phyloP scores from a whole-genome alignment of 2,113 vertebrate species.

The Coptodon rendalli region DNA sequence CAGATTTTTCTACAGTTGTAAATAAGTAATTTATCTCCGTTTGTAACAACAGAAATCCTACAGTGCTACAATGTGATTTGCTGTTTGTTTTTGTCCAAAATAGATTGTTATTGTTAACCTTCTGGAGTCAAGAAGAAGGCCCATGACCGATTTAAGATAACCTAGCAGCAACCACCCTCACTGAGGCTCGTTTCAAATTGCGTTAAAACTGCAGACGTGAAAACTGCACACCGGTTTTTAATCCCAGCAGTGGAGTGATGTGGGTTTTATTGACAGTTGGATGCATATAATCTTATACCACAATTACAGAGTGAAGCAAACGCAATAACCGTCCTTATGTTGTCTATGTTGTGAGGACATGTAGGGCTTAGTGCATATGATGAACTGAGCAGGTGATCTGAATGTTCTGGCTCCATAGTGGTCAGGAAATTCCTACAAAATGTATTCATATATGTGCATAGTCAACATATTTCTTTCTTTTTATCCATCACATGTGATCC shows the following conservation, averaged over 20 bases:
- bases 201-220: not conserved
- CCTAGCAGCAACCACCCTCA: not conserved
- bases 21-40: not conserved
- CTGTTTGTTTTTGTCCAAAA: not conserved
- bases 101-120: not conserved
- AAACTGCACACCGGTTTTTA: not conserved
- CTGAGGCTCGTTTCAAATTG: not conserved
- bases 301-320: not conserved
- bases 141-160: not conserved
- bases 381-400: not conserved
- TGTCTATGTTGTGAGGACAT: not conserved
- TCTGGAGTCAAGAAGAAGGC: not conserved
- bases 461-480: not conserved
- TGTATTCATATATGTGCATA: not conserved
- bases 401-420: not conserved
- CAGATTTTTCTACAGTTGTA: not conserved
- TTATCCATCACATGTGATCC: not conserved
- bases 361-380: not conserved
- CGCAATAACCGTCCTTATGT: not conserved
- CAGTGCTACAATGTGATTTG: not conserved
- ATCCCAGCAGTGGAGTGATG: not conserved
- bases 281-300: not conserved
- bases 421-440: not conserved
- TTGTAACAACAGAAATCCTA: not conserved
- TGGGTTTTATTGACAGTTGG: not conserved